These are phyloP conservation scores for Uloborus plumipes DNA, from an alignment of 2,888 invertebrate genomes.

Conservation along the genomic window DNA sequence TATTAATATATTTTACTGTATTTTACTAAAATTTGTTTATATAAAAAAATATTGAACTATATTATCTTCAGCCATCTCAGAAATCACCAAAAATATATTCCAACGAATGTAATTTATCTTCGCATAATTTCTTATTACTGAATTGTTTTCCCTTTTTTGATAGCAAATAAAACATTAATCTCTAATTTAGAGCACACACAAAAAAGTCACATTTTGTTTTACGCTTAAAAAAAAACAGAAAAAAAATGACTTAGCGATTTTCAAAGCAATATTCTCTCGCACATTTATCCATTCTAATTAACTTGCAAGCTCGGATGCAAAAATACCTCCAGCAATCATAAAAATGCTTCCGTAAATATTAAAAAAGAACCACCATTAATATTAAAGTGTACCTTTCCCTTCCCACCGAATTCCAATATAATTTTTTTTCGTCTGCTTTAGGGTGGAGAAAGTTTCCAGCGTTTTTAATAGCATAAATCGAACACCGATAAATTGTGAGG, in stretches of 20 bases:
- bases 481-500: slow-evolving; percentile 1
- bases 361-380: neutral
- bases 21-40: too few species aligned
- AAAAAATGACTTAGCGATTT: slow-evolving; percentile 1
- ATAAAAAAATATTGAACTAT: too few species aligned
- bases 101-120: too few species aligned
- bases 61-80: too few species aligned
- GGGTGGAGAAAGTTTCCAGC: neutral
- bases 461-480: slow-evolving; percentile 3
- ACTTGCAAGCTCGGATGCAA: neutral
- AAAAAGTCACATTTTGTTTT: neutral
- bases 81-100: too few species aligned
- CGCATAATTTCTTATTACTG: too few species aligned
- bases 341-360: neutral
- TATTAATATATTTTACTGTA: too few species aligned
- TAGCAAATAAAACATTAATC: too few species aligned
- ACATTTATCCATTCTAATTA: neutral
- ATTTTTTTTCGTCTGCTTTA: neutral
- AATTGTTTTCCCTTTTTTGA: too few species aligned
- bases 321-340: neutral
- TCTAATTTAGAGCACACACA: neutral
- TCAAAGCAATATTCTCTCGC: neutral
- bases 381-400: too few species aligned
- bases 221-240: neutral
- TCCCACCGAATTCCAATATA: too few species aligned